Percentiles rank a stretch among this genome's conserved stretches.
These are phyloP conservation scores for Melospiza melodia DNA, from an alignment of 2,113 vertebrate genomes.

Conservation along the genomic window DNA sequence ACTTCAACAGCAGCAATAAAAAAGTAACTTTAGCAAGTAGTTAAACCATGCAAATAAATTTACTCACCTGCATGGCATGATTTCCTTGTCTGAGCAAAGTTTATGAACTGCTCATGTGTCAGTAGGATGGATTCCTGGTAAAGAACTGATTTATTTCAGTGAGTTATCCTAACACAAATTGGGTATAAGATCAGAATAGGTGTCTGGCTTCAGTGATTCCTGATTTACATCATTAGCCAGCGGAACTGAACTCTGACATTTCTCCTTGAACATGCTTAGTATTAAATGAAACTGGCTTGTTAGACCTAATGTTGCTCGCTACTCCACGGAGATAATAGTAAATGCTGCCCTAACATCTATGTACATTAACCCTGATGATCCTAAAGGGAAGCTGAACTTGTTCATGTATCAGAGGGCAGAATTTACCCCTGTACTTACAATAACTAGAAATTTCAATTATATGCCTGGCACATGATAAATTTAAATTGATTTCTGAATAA, in stretches of 20 bases:
- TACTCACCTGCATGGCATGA: conserved; percentile 25
- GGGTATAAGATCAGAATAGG: background rate
- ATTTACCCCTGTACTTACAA: background rate
- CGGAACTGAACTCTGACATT: conserved; percentile 37
- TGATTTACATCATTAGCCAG: conserved; percentile 20
- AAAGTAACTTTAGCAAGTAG: background rate
- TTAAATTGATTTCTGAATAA: conserved; percentile 5
- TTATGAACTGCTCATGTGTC: conserved; percentile 5
- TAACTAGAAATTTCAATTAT: background rate
- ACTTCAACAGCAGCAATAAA: background rate
- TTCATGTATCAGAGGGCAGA: background rate
- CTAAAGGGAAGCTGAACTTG: background rate
- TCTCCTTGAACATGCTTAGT: background rate
- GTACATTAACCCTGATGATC: conserved; percentile 18
- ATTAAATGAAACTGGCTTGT: background rate
- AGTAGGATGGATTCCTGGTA: background rate
- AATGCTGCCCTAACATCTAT: conserved; percentile 9
- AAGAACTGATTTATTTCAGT: conserved; percentile 31
- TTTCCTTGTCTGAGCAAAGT: background rate
- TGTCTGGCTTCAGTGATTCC: background rate
- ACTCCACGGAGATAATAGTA: background rate
- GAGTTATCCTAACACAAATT: background rate
- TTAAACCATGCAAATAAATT: background rate
- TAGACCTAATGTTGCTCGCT: background rate
- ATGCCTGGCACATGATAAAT: background rate